These are phyloP conservation scores for Pteropus alecto DNA, from an alignment of 2,113 vertebrate species.

Conservation along the genomic window DNA sequence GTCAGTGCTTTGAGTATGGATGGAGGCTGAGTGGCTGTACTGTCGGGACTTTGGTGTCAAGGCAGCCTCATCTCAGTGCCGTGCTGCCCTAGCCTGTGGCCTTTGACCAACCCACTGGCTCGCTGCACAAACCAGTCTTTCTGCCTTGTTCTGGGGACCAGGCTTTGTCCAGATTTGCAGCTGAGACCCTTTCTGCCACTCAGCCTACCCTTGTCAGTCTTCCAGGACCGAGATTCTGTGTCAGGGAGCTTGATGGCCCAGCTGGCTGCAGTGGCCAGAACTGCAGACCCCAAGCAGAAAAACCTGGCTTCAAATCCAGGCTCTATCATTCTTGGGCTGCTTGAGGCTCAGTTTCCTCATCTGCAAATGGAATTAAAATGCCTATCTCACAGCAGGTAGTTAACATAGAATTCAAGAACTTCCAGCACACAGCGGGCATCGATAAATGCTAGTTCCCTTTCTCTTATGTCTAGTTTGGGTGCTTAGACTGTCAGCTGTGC, in stretches of 20 bases:
- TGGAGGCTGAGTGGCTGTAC: neutral
- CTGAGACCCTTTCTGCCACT: neutral
- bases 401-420: neutral
- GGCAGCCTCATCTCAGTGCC: neutral
- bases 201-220: neutral
- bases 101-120: accelerated
- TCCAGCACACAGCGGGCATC: accelerated
- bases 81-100: neutral
- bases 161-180: neutral
- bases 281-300: neutral
- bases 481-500: neutral
- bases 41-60: neutral
- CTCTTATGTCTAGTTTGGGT: neutral
- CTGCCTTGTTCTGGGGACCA: neutral
- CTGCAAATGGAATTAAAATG: neutral
- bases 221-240: neutral
- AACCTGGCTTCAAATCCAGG: neutral
- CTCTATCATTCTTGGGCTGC: neutral
- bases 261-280: neutral
- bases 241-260: neutral
- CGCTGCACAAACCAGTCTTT: neutral
- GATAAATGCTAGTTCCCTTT: neutral
- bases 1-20: neutral
- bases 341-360: neutral
- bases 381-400: neutral